A percentile compares a stretch with the other conserved stretches of the same genome.
Evolutionary conservation across 2,888 invertebrate species (phyloP).

Genomic region (Lasioglossum morio): DNA sequence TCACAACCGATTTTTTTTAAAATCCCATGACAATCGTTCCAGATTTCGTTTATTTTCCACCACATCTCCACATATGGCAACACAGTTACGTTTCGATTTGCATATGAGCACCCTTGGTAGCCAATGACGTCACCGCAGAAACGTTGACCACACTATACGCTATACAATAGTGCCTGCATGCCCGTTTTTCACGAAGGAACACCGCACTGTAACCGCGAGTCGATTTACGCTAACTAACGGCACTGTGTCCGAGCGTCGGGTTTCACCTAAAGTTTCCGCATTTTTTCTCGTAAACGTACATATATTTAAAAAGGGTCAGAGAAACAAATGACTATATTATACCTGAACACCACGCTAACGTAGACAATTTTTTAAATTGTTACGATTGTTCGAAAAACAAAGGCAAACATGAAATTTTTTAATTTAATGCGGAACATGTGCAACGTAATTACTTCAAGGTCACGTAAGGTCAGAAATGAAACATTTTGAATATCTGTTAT

Average conservation of each 20-base stretch:
- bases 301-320: not conserved
- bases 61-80: slow-evolving; percentile 31
- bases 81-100: slow-evolving; percentile 46
- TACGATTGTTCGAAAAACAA: not conserved
- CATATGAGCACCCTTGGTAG: slow-evolving; percentile 44
- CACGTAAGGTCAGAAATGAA: not conserved
- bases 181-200: slow-evolving; percentile 55
- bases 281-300: not conserved
- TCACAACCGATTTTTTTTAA: not conserved
- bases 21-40: slow-evolving; percentile 31
- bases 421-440: not conserved
- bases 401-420: not conserved
- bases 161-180: slow-evolving; percentile 65
- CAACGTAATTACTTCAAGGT: not conserved
- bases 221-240: slow-evolving; percentile 61
- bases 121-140: slow-evolving; percentile 34
- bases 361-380: not conserved
- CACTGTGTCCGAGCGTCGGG: slow-evolving; percentile 52
- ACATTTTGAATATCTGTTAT: not conserved
- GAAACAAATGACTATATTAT: not conserved
- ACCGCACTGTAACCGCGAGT: slow-evolving; percentile 44
- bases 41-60: slow-evolving; percentile 49
- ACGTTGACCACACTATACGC: slow-evolving; percentile 55
- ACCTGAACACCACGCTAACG: not conserved
- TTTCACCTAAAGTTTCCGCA: not conserved